These are phyloP conservation scores for Mizuhopecten yessoensis DNA, from an alignment of 1,140 invertebrate species.

Conservation along the genomic window DNA sequence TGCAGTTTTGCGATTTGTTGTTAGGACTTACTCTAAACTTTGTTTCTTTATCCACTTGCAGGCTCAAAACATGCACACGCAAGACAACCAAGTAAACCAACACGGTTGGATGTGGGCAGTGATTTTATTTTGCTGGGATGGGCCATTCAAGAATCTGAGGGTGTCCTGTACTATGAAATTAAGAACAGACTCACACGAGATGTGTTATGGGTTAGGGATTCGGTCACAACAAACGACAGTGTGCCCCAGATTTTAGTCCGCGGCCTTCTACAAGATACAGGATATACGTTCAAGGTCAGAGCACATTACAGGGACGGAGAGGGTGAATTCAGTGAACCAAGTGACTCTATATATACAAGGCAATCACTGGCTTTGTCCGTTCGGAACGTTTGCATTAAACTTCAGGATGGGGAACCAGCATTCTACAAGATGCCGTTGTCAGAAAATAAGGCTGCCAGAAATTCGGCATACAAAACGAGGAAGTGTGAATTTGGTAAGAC, in stretches of 20 bases:
- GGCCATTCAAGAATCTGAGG: not conserved
- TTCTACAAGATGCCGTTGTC: not conserved
- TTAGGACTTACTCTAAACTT: no score
- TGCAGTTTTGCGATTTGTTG: no score
- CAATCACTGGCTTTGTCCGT: not conserved
- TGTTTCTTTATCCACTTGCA: not conserved
- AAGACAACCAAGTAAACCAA: not conserved
- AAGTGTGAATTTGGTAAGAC: conserved; percentile 33
- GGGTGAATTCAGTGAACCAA: not conserved
- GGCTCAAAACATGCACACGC: not conserved
- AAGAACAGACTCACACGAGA: not conserved
- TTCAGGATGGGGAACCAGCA: conserved; percentile 6
- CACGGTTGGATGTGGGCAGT: not conserved
- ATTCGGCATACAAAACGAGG: not conserved
- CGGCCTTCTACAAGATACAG: not conserved
- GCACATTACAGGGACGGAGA: not conserved
- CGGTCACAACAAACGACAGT: not conserved
- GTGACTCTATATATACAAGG: not conserved
- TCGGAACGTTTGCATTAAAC: not conserved
- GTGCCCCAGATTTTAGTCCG: not conserved
- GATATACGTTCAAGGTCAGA: not conserved
- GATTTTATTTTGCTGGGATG: not conserved
- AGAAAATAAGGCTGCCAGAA: not conserved
- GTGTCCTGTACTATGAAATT: not conserved
- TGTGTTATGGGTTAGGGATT: not conserved